A percentile compares a stretch with the other conserved stretches of the same genome.
Conservation (phyloP, 2,113 vertebrate species). For the Pluvianellus socialis region DNA sequence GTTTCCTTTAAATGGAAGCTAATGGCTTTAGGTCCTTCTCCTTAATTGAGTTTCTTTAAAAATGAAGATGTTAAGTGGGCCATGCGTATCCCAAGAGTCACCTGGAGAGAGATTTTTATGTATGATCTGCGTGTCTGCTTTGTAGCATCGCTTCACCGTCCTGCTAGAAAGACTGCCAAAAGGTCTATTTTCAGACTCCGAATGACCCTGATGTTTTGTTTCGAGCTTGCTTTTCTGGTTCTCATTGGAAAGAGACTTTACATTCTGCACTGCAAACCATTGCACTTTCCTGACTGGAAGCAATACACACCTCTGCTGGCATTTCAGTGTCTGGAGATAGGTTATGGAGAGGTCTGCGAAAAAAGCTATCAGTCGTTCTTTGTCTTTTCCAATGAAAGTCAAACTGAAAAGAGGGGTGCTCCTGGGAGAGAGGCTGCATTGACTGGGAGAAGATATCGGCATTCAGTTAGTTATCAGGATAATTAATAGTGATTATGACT, state of each 20-base stretch:
- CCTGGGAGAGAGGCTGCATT: neutral
- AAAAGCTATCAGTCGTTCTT: rapidly evolving
- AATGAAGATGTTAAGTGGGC: neutral
- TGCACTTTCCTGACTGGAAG: neutral
- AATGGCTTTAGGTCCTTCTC: neutral
- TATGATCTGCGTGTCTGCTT: neutral
- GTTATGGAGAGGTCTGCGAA: neutral
- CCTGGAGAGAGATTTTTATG: neutral
- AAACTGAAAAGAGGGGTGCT: neutral
- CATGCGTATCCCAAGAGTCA: neutral
- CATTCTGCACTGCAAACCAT: neutral
- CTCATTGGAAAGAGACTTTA: neutral
- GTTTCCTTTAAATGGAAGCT: neutral
- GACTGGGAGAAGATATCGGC: neutral
- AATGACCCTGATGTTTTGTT: neutral
- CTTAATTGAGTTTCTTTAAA: neutral
- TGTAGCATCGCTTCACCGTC: neutral
- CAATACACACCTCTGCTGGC: rapidly evolving
- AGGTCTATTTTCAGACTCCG: neutral
- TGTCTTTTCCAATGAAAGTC: neutral
- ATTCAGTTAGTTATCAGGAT: neutral
- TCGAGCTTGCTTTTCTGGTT: rapidly evolving
- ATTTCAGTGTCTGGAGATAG: neutral
- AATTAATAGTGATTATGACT: neutral
- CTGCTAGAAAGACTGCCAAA: neutral